Conservation (phyloP, 2,888 invertebrate genomes). For the Mystacides longicornis region DNA sequence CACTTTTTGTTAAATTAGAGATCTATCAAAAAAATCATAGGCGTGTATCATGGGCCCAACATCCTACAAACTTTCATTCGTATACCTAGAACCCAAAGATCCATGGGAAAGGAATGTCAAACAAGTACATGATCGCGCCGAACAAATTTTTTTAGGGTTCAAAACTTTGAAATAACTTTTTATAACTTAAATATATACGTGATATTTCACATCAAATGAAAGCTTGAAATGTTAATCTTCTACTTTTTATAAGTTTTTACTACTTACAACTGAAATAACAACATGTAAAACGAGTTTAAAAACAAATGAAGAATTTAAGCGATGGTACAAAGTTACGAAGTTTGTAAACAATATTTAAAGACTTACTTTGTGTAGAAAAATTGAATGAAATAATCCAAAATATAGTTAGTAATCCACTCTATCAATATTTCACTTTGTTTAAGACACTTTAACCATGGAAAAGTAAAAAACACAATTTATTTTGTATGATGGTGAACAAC, state of each 20-base stretch:
- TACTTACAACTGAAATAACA: slow-evolving; percentile 2
- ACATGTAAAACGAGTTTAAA: slow-evolving; percentile 20
- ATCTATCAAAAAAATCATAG: no score
- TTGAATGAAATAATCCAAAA: neutral
- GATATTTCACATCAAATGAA: neutral
- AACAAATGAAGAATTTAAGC: slow-evolving; percentile 9
- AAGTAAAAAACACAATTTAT: slow-evolving; percentile 16
- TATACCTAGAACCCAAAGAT: slow-evolving; percentile 7
- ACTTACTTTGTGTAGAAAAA: slow-evolving; percentile 7
- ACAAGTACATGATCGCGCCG: neutral
- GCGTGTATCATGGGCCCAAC: no score
- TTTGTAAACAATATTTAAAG: slow-evolving; percentile 18
- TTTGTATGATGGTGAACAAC: slow-evolving; percentile 3
- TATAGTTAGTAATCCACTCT: neutral
- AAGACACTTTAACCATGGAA: slow-evolving; percentile 12
- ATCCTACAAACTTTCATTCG: slow-evolving; percentile 4
- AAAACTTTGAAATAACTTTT: slow-evolving; percentile 13
- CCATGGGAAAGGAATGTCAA: slow-evolving; percentile 20
- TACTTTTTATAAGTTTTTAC: neutral
- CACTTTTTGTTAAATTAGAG: no score
- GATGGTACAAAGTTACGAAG: slow-evolving; percentile 10
- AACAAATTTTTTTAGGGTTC: neutral
- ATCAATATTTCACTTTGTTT: slow-evolving; percentile 11
- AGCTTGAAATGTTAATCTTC: neutral
- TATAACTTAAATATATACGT: neutral